These are phyloP conservation scores for Muntiacus reevesi DNA, from an alignment of 2,113 vertebrate genomes.

Conservation along the genomic window DNA sequence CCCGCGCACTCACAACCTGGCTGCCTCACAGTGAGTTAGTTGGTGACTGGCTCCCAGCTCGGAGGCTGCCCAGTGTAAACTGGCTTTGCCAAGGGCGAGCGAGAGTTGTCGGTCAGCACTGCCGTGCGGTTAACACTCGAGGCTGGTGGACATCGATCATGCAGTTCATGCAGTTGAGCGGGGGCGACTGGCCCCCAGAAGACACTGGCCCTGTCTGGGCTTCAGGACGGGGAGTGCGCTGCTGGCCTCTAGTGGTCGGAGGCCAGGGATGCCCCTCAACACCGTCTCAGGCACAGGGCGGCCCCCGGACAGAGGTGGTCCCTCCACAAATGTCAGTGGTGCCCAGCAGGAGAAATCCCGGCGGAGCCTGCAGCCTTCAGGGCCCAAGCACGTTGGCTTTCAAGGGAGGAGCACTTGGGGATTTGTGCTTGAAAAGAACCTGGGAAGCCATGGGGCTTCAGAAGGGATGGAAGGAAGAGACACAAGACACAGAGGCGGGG, in stretches of 20 bases:
- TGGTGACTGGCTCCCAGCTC: rapidly evolving
- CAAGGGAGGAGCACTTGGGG: not conserved
- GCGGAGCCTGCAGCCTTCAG: rapidly evolving
- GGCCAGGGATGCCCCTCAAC: not conserved
- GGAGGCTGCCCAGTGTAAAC: not conserved
- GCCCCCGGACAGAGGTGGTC: rapidly evolving
- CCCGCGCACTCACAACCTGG: not conserved
- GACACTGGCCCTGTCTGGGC: not conserved
- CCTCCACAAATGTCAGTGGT: not conserved
- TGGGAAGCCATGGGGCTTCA: not conserved
- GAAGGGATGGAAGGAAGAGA: not conserved
- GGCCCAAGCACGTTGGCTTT: not conserved
- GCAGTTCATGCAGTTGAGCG: rapidly evolving
- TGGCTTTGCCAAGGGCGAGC: not conserved
- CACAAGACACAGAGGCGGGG: rapidly evolving
- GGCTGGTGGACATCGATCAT: rapidly evolving
- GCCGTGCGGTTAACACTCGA: too few relatives aligned
- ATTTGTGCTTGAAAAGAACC: not conserved
- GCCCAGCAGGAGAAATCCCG: not conserved
- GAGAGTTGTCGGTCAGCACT: not conserved
- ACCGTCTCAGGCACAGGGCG: not conserved
- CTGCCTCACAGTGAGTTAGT: not conserved
- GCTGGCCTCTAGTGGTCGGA: not conserved
- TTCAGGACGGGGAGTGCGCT: not conserved
- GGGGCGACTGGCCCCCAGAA: not conserved